Evolutionary conservation across 1,140 invertebrate species (phyloP).

Genomic region (Agrypnia vestita): DNA sequence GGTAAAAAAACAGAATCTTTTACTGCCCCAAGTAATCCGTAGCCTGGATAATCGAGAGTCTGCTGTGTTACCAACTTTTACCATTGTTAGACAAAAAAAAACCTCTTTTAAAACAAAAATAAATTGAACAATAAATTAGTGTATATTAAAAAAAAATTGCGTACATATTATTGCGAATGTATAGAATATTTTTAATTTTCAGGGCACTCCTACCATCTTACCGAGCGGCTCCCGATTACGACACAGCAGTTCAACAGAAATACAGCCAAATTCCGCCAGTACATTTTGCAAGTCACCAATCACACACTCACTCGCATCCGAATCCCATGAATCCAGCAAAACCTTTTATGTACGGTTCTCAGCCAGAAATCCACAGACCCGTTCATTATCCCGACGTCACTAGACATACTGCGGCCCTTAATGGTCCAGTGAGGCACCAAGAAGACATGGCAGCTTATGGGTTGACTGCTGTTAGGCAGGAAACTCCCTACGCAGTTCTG

Average conservation of each 20-base stretch:
- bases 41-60: no score
- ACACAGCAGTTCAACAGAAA: slow-evolving; percentile 91
- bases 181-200: slow-evolving; percentile 52
- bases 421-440: slow-evolving; percentile 62
- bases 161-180: no score
- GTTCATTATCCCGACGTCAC: slow-evolving; percentile 77
- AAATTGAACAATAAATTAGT: no score
- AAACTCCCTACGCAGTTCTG: slow-evolving; percentile 65
- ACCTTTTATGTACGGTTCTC: slow-evolving; percentile 75
- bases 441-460: slow-evolving; percentile 66
- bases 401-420: slow-evolving; percentile 71
- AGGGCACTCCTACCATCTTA: slow-evolving; percentile 89
- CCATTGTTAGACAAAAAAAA: no score
- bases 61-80: no score
- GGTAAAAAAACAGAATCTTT: no score
- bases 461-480: slow-evolving; percentile 63
- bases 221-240: slow-evolving; percentile 93
- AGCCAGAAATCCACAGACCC: slow-evolving; percentile 77
- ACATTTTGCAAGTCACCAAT: slow-evolving; percentile 67
- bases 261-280: slow-evolving; percentile 73
- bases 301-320: slow-evolving; percentile 64
- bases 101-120: no score
- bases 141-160: no score
- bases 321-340: slow-evolving; percentile 64
- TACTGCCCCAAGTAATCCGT: no score